Base-by-base conservation (phyloP, 2,797 vertebrate species). In the Sebastes vulpes region DNA sequence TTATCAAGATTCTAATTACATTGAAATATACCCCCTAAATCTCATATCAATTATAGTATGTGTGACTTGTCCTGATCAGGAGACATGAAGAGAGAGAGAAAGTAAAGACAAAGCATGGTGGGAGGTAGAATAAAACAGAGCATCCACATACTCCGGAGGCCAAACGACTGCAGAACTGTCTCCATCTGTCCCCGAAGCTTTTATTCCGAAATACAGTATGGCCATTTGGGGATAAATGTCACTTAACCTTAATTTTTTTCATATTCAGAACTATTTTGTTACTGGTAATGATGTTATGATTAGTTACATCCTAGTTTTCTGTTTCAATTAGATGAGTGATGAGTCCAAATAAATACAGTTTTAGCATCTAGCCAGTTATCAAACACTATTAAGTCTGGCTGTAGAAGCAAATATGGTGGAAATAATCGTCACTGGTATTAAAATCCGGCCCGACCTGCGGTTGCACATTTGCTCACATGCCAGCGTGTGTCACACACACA, bases 1-100 rank as follows among this genome's bases (percentile, higher is more conserved):
- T 97, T 97, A 96, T 94, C 91, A 95, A 94, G 93, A 96, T 94
- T 96, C 92, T 97, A 97, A 97, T 97, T 97, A 97, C 96, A 97
- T 88, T 93, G 91, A 96, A 96, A 96, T 96, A 95, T 95, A 95
- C 84, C 96, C 95, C 96, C 96, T 89, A 96, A 97, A 96, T 96
- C 96, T 97, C 96, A 96, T 95, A 96, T 96, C 96, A 97, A 97
- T 97, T 97, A 97, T 95, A 90, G 76, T 87, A 94, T 95, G 94
- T 93, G 92, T 92, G 92, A 95, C 93, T 95, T 95, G 93, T 96
- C 93, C 95, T 93, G 96, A 95, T 95, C 90, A 83, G 88, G 83
- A 93, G 90, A 93, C 90, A 86, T 46, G 53, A 78, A 71, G 57
- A 54, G 61, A 89, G 61, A 84, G 83, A 85, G 81, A 63, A 65